These are phyloP conservation scores for Saccopteryx leptura DNA, from an alignment of 2,113 vertebrate species.

Conservation along the genomic window DNA sequence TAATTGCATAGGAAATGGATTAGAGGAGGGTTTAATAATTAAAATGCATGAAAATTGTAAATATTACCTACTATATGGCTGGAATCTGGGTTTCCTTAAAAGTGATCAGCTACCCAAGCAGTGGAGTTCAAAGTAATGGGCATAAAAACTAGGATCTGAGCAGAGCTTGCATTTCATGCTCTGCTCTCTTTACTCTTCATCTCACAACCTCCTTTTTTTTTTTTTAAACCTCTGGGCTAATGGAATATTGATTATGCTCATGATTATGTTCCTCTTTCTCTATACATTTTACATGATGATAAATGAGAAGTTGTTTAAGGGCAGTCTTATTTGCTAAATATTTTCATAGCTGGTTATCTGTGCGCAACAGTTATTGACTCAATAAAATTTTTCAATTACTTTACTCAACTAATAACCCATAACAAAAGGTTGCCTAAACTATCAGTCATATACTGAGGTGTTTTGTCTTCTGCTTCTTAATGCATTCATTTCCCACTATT, in stretches of 20 bases:
- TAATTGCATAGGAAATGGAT: background rate
- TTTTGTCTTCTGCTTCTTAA: slow-evolving; percentile 21
- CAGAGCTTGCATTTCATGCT: background rate
- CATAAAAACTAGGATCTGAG: background rate
- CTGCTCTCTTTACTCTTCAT: background rate
- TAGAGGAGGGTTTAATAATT: background rate
- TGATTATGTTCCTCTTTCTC: background rate
- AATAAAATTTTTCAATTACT: background rate
- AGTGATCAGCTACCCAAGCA: background rate
- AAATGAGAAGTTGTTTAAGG: slow-evolving; percentile 21
- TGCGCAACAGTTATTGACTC: background rate
- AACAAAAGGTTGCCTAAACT: background rate
- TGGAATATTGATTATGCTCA: background rate
- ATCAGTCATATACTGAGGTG: background rate
- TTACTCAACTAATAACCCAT: slow-evolving; percentile 20
- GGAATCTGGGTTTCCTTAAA: background rate
- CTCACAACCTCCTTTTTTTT: background rate
- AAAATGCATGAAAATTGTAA: background rate
- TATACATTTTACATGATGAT: slow-evolving; percentile 24
- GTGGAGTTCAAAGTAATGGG: background rate
- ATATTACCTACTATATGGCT: background rate
- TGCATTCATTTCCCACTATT: background rate
- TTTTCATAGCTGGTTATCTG: slow-evolving; percentile 10
- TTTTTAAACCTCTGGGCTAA: background rate
- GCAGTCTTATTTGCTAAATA: background rate